Conservation (phyloP, 2,888 invertebrate genomes). For the Serripes groenlandicus region DNA sequence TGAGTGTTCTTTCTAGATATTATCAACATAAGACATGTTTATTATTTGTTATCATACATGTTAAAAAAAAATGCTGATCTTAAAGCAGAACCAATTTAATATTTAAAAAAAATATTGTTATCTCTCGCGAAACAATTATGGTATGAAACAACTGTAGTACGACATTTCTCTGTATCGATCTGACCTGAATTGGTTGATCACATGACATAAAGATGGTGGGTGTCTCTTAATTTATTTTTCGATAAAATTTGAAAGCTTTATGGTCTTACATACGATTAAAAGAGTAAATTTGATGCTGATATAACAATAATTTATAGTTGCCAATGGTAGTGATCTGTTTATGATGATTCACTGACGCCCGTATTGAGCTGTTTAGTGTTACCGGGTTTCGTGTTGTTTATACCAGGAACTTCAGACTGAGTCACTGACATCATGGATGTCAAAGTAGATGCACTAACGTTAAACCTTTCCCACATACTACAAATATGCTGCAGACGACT, state of each 20-base stretch:
- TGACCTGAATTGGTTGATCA: constrained; percentile 58
- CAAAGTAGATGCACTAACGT: too few relatives aligned
- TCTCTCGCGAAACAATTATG: too few relatives aligned
- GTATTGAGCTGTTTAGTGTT: not conserved
- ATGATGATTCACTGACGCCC: not conserved
- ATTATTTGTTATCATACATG: too few relatives aligned
- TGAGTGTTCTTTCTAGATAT: too few relatives aligned
- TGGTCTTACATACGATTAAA: not conserved
- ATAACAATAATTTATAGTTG: not conserved
- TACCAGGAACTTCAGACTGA: too few relatives aligned
- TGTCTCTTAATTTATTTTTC: constrained; percentile 31
- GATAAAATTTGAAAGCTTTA: not conserved
- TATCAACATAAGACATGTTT: too few relatives aligned
- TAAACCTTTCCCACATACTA: too few relatives aligned
- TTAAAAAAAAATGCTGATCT: too few relatives aligned
- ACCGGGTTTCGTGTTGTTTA: not conserved
- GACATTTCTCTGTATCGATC: not conserved
- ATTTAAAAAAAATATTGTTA: too few relatives aligned
- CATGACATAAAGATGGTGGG: constrained; percentile 74
- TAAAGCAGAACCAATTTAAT: too few relatives aligned
- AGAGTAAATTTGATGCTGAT: not conserved
- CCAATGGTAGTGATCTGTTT: not conserved
- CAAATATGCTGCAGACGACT: too few relatives aligned
- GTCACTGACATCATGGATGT: too few relatives aligned
- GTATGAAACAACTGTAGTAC: not conserved